Evolutionary conservation across 2,888 invertebrate genomes (phyloP).

Genomic region (Caradrina kadenii): DNA sequence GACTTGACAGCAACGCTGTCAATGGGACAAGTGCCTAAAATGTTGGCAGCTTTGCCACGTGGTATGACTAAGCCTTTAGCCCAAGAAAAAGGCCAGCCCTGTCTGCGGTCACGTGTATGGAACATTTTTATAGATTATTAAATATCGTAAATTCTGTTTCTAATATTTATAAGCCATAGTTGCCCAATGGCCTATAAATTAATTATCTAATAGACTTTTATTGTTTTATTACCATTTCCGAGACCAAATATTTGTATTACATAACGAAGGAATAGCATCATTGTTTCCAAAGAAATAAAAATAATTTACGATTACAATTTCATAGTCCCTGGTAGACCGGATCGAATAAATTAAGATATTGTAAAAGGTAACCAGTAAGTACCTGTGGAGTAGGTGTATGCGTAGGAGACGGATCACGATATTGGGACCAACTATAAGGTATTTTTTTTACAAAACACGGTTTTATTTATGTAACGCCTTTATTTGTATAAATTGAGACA

Average conservation of each 20-base stretch:
- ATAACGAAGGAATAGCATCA: slow-evolving; percentile 14
- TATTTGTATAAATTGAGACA: slow-evolving; percentile 64
- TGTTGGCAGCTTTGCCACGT: too few relatives aligned
- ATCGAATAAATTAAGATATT: slow-evolving; percentile 66
- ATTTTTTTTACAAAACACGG: slow-evolving; percentile 58
- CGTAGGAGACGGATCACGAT: slow-evolving; percentile 71
- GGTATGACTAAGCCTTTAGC: too few relatives aligned
- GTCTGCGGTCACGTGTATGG: too few relatives aligned
- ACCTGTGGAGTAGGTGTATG: slow-evolving; percentile 72
- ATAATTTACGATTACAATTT: slow-evolving; percentile 41
- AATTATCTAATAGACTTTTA: slow-evolving; percentile 45
- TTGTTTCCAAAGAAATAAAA: slow-evolving; percentile 14
- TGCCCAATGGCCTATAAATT: slow-evolving; percentile 26
- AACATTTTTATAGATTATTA: neutral
- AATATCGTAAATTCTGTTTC: slow-evolving; percentile 10
- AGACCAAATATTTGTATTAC: slow-evolving; percentile 42
- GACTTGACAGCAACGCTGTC: too few relatives aligned
- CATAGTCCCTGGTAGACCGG: slow-evolving; percentile 28
- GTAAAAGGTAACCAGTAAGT: slow-evolving; percentile 59
- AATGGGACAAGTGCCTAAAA: too few relatives aligned
- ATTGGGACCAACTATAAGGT: slow-evolving; percentile 59
- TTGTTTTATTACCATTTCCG: slow-evolving; percentile 32
- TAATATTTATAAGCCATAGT: too few relatives aligned
- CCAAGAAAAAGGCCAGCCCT: too few relatives aligned
- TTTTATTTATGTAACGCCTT: slow-evolving; percentile 67